Evolutionary conservation across 2,797 vertebrate genomes (phyloP).

Genomic region (Spea hammondii): DNA sequence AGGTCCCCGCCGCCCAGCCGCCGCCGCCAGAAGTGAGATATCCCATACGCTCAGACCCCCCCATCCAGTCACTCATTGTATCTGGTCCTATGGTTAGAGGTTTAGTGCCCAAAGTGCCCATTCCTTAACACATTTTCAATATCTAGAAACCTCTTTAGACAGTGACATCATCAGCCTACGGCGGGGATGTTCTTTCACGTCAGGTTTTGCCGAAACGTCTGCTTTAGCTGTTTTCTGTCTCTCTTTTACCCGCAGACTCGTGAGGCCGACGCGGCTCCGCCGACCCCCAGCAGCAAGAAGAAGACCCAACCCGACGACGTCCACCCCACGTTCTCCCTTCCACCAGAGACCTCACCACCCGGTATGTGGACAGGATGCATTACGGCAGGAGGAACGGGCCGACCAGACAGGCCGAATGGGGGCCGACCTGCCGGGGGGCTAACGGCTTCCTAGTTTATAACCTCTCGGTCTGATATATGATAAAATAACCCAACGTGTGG

Average conservation of each 20-base stretch:
- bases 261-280: not conserved
- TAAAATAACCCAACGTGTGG: too few relatives aligned
- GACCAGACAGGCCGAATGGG: too few relatives aligned
- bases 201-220: too few relatives aligned
- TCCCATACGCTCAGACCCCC: not conserved
- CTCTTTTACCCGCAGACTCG: not conserved
- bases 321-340: not conserved
- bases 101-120: not conserved
- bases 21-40: slow-evolving; percentile 54
- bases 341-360: slow-evolving; percentile 16
- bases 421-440: not conserved
- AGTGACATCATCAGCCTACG: too few relatives aligned
- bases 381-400: too few relatives aligned
- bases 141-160: too few relatives aligned
- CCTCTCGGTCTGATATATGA: not conserved
- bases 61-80: not conserved
- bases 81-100: not conserved
- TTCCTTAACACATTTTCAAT: too few relatives aligned
- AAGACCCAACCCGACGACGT: slow-evolving; percentile 63
- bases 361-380: slow-evolving; percentile 46
- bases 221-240: not conserved
- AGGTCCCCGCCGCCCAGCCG: slow-evolving; percentile 14
- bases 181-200: too few relatives aligned
- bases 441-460: not conserved
- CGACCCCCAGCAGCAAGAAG: slow-evolving; percentile 60